A percentile compares a stretch with the other conserved stretches of the same genome.
phyloP scores from a whole-genome alignment of 1,140 invertebrate genomes.

The Agrypnia vestita region DNA sequence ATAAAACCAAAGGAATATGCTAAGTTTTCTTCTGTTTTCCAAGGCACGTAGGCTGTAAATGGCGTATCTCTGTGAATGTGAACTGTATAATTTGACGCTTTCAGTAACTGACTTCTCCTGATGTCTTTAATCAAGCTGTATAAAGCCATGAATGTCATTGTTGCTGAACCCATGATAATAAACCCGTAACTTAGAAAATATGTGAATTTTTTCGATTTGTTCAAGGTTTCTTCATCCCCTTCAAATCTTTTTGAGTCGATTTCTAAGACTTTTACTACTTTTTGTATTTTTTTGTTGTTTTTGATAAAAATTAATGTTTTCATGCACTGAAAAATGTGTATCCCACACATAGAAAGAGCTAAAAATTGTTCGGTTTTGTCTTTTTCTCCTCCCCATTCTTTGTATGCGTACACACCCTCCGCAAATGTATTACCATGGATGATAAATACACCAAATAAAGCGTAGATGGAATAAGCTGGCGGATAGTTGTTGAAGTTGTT shows the following conservation, averaged over 20 bases:
- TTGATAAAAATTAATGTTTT: conserved; percentile 53
- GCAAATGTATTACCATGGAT: conserved; percentile 40
- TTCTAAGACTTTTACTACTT: conserved; percentile 50
- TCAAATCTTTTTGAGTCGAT: conserved; percentile 48
- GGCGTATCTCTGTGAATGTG: conserved; percentile 48
- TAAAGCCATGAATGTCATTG: conserved; percentile 45
- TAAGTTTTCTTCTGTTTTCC: conserved; percentile 47
- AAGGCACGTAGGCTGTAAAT: conserved; percentile 51
- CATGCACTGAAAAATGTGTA: conserved; percentile 44
- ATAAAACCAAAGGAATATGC: conserved; percentile 36
- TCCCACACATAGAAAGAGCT: conserved; percentile 46
- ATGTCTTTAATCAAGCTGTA: conserved; percentile 47
- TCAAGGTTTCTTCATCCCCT: conserved; percentile 18
- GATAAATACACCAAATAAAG: neutral
- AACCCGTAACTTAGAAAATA: conserved; percentile 46
- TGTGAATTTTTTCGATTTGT: conserved; percentile 37
- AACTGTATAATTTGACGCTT: conserved; percentile 34
- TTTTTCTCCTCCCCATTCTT: conserved; percentile 45
- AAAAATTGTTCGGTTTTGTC: conserved; percentile 46
- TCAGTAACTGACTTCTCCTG: conserved; percentile 22
- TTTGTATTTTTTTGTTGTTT: conserved; percentile 56
- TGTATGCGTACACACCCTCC: conserved; percentile 46
- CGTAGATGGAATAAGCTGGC: neutral
- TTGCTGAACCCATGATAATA: conserved; percentile 51
- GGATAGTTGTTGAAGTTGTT: conserved; percentile 54